A percentile compares a stretch with the other conserved stretches of the same genome.
Evolutionary conservation across 2,888 invertebrate genomes (phyloP).

Genomic region (Catotricha subobsoleta): DNA sequence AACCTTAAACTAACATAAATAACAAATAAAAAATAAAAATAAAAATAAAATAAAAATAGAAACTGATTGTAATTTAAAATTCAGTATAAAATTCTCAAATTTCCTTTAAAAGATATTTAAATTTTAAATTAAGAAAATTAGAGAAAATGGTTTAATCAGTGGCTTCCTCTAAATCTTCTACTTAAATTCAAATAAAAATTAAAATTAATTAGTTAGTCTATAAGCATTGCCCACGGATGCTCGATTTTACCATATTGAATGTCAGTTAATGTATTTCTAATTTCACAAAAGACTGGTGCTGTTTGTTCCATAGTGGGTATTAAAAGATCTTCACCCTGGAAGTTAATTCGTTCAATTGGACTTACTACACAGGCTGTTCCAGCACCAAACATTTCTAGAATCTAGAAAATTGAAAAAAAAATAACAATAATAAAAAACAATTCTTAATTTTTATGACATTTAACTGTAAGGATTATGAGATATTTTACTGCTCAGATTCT

Average conservation of each 20-base stretch:
- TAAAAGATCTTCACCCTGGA: constrained; percentile 43
- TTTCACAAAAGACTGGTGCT: constrained; percentile 51
- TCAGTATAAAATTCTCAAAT: too few species aligned
- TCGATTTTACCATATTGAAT: constrained; percentile 79
- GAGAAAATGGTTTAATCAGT: too few species aligned
- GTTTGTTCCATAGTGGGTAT: constrained; percentile 61
- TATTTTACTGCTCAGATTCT: too few species aligned
- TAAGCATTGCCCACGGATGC: constrained; percentile 59
- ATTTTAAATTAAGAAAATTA: too few species aligned
- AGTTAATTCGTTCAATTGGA: constrained; percentile 75
- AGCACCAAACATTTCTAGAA: constrained; percentile 92
- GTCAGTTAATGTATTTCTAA: constrained; percentile 59
- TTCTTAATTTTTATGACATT: constrained; percentile 3
- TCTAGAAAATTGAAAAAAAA: constrained; percentile 35
- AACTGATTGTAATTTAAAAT: too few species aligned
- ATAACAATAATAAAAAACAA: constrained; percentile 1
- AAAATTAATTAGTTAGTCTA: constrained; percentile 29
- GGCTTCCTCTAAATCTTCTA: too few species aligned
- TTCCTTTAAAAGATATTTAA: too few species aligned
- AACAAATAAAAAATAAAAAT: too few species aligned
- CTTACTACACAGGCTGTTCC: constrained; percentile 94
- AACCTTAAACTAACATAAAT: too few species aligned
- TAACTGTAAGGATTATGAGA: too few species aligned
- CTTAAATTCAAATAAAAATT: too few species aligned
- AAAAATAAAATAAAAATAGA: too few species aligned